These are phyloP conservation scores for Heteromurus nitidus DNA, from an alignment of 2,888 invertebrate genomes.

Conservation along the genomic window DNA sequence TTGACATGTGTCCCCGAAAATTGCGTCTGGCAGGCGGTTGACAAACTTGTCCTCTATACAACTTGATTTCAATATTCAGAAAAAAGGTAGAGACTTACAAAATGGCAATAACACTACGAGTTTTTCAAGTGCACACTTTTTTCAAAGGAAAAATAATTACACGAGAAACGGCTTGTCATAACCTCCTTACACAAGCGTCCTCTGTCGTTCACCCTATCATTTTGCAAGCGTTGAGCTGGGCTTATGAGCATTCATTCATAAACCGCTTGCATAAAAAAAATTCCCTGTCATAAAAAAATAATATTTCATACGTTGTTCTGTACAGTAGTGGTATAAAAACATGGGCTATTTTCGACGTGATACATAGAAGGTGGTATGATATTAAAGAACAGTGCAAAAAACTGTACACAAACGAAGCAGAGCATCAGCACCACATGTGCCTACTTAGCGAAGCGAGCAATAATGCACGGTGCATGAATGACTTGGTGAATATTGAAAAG, in stretches of 20 bases:
- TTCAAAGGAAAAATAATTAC: slow-evolving; percentile 15
- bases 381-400: too few species aligned
- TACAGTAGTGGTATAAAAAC: too few species aligned
- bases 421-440: not conserved
- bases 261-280: slow-evolving; percentile 13
- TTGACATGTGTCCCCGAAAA: not conserved
- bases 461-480: slow-evolving; percentile 10
- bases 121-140: too few species aligned
- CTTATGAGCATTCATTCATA: not conserved
- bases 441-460: not conserved
- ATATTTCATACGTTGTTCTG: too few species aligned
- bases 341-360: too few species aligned
- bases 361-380: too few species aligned
- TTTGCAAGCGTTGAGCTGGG: not conserved
- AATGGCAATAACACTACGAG: too few species aligned
- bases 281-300: slow-evolving; percentile 24
- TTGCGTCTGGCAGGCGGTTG: slow-evolving; percentile 3
- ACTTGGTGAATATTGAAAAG: slow-evolving; percentile 4
- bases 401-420: slow-evolving; percentile 6
- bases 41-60: not conserved
- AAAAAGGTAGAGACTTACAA: too few species aligned
- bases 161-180: too few species aligned
- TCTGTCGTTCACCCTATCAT: too few species aligned
- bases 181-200: too few species aligned
- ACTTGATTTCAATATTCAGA: not conserved